Evolutionary conservation across 2,888 invertebrate genomes (phyloP).

Genomic region (Lasioglossum pauxillum): DNA sequence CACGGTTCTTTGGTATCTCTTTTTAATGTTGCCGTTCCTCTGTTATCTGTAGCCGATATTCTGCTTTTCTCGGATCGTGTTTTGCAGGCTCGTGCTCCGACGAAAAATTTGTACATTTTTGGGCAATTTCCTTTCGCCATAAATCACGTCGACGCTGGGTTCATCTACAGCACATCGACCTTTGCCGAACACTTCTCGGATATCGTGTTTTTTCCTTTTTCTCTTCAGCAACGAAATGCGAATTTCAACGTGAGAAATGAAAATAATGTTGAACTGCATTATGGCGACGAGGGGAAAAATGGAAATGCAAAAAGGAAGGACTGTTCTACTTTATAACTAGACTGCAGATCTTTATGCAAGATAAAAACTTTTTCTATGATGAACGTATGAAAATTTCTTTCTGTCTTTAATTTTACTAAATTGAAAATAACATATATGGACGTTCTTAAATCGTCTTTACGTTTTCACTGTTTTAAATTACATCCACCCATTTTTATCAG

Average conservation of each 20-base stretch:
- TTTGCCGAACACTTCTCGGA: conserved; percentile 53
- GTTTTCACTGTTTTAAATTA: no score
- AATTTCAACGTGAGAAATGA: conserved; percentile 34
- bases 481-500: no score
- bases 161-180: conserved; percentile 61
- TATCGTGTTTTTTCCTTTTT: conserved; percentile 45
- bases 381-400: no score
- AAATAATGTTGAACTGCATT: neutral
- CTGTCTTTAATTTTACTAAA: no score
- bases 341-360: no score
- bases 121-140: conserved; percentile 72
- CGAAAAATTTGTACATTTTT: conserved; percentile 71
- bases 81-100: conserved; percentile 64
- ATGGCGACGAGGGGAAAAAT: neutral
- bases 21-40: conserved; percentile 50
- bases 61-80: conserved; percentile 66
- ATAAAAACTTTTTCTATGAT: no score
- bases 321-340: neutral
- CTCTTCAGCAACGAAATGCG: conserved; percentile 49
- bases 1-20: conserved; percentile 46
- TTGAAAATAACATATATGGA: no score
- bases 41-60: conserved; percentile 63
- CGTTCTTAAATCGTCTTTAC: no score
- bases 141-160: conserved; percentile 72
- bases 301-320: neutral